Conservation (phyloP, 2,888 invertebrate genomes). For the Drosophila fulvimacula region DNA sequence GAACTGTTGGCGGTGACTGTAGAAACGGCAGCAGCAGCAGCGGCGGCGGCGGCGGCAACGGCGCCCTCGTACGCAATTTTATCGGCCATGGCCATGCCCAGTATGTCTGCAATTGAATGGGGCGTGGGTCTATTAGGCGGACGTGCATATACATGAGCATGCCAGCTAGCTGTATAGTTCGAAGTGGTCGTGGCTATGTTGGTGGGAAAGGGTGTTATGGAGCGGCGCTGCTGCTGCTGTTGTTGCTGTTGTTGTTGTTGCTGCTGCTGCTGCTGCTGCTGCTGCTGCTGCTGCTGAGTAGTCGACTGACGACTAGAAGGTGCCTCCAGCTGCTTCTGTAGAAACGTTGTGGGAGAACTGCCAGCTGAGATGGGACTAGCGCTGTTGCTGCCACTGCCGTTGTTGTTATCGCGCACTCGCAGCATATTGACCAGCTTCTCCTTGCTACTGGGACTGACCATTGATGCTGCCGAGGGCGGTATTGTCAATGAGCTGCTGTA, state of each 20-base stretch:
- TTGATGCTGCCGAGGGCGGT: conserved; percentile 64
- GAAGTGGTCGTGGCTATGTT: conserved; percentile 16
- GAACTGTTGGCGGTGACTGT: conserved; percentile 49
- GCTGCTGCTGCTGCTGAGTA: conserved; percentile 3
- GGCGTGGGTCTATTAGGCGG: conserved; percentile 93
- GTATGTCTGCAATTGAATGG: conserved; percentile 94
- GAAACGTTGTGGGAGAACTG: conserved; percentile 75
- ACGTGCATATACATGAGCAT: conserved; percentile 94
- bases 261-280: conserved; percentile 27
- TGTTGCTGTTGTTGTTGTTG: conserved; percentile 43
- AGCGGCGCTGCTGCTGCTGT: conserved; percentile 43
- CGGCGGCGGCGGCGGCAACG: conserved; percentile 9
- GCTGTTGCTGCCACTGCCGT: conserved; percentile 40
- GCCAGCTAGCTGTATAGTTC: conserved; percentile 88
- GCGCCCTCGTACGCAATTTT: conserved; percentile 42
- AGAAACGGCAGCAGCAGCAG: conserved; percentile 17
- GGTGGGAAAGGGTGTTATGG: conserved; percentile 42
- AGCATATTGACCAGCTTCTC: conserved; percentile 73
- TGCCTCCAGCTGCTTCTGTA: conserved; percentile 79
- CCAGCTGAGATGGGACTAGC: conserved; percentile 52
- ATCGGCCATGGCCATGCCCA: conserved; percentile 86
- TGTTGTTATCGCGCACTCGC: conserved; percentile 70
- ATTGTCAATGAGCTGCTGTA: conserved; percentile 83
- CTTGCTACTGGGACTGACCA: conserved; percentile 74
- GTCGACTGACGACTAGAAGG: conserved; percentile 49